A percentile compares a stretch with the other conserved stretches of the same genome.
Evolutionary conservation across 1,140 invertebrate species (phyloP).

Genomic region (Drosophila guanche): DNA sequence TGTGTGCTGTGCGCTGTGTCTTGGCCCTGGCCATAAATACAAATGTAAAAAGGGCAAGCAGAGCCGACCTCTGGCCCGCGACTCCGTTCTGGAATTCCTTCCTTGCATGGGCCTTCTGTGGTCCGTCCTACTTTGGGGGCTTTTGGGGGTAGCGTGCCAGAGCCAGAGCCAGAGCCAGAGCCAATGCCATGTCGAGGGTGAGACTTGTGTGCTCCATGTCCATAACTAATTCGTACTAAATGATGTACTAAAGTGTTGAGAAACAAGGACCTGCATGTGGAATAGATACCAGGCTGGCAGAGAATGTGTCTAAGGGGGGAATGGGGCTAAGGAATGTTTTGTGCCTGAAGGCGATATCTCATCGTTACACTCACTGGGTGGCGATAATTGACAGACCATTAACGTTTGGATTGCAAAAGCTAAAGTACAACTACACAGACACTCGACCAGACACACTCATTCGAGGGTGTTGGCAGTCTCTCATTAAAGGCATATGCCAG

Average conservation of each 20-base stretch:
- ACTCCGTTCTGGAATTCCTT: constrained; percentile 24
- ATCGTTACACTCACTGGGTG: constrained; percentile 81
- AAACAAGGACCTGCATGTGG: constrained; percentile 21
- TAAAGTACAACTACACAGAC: constrained; percentile 36
- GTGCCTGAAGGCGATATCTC: constrained; percentile 69
- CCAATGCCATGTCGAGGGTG: not conserved
- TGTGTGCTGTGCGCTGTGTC: constrained; percentile 17
- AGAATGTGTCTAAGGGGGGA: not conserved
- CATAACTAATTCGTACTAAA: constrained; percentile 80
- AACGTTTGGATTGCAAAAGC: constrained; percentile 78
- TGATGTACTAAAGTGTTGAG: constrained; percentile 79
- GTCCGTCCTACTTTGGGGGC: constrained; percentile 18
- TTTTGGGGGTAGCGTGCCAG: constrained; percentile 15
- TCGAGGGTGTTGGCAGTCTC: constrained; percentile 16
- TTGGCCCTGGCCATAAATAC: constrained; percentile 70
- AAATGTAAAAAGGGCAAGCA: constrained; percentile 71
- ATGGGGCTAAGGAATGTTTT: constrained; percentile 41
- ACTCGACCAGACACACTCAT: constrained; percentile 8
- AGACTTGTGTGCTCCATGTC: constrained; percentile 55
- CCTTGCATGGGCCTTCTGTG: not conserved
- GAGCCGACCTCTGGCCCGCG: constrained; percentile 44
- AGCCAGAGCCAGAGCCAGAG: not conserved
- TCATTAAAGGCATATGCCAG: constrained; percentile 42
- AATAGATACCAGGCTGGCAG: not conserved
- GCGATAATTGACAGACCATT: constrained; percentile 82